Percentiles rank a stretch among this genome's conserved stretches.
Evolutionary conservation across 2,797 vertebrate genomes (phyloP).

Genomic region (Enteromius radiatus): DNA sequence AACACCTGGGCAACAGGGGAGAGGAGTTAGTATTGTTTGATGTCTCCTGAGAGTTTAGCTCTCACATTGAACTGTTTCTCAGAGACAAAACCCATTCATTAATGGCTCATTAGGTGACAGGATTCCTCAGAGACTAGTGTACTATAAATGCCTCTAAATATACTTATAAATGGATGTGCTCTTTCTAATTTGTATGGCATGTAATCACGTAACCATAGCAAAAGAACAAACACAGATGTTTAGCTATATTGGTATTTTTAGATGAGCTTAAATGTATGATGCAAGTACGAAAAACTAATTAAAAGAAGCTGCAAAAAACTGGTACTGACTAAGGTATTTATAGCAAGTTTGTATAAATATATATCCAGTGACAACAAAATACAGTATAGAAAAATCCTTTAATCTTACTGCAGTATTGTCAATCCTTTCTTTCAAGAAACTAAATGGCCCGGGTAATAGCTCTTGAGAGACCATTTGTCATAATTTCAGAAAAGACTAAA

Average conservation of each 20-base stretch:
- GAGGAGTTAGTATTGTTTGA: constrained; percentile 37
- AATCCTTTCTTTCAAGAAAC: not conserved
- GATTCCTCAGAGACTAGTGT: constrained; percentile 31
- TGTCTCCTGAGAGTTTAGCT: constrained; percentile 40
- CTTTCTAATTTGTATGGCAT: not conserved
- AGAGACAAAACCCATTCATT: constrained; percentile 44
- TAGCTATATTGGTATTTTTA: constrained; percentile 1
- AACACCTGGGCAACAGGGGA: constrained; percentile 83
- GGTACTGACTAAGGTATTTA: not conserved
- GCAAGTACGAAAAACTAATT: not conserved
- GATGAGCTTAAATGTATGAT: not conserved
- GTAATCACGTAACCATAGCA: not conserved
- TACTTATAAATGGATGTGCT: not conserved
- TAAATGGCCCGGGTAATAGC: constrained; percentile 5
- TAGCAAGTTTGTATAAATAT: not conserved
- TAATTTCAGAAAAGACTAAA: constrained; percentile 5
- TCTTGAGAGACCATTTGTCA: constrained; percentile 3
- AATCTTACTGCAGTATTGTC: not conserved
- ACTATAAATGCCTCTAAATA: constrained; percentile 47
- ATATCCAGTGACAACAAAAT: not conserved
- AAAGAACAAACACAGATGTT: not conserved
- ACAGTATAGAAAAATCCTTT: not conserved
- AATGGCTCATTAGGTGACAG: constrained; percentile 33
- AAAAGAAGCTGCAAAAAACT: not conserved
- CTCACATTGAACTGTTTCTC: constrained; percentile 37